These are phyloP conservation scores for Pogonocherus hispidulus DNA, from an alignment of 2,888 invertebrate species.

Conservation along the genomic window DNA sequence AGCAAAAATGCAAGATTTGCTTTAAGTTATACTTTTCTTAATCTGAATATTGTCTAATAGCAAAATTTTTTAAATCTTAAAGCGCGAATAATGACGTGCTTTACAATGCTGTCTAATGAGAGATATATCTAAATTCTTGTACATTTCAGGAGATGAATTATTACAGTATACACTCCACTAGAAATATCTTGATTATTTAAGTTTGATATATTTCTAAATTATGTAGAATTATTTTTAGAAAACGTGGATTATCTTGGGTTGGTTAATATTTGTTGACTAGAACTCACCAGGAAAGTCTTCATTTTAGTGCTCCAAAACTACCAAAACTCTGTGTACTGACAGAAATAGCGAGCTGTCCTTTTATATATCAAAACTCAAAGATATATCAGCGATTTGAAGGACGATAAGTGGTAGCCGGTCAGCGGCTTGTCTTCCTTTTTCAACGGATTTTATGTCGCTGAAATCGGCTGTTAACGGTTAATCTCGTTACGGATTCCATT, in stretches of 20 bases:
- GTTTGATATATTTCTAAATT: background rate
- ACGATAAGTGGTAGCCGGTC: slow-evolving; percentile 12
- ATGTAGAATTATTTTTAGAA: background rate
- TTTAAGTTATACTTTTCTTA: too few relatives aligned
- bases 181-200: too few relatives aligned
- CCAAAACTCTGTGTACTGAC: slow-evolving; percentile 19
- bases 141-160: too few relatives aligned
- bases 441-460: background rate
- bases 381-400: slow-evolving; percentile 21
- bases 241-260: background rate
- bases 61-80: too few relatives aligned
- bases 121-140: too few relatives aligned
- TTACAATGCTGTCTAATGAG: too few relatives aligned
- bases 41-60: too few relatives aligned
- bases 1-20: too few relatives aligned
- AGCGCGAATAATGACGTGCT: too few relatives aligned
- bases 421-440: slow-evolving; percentile 20
- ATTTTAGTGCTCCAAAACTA: slow-evolving; percentile 20
- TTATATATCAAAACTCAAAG: slow-evolving; percentile 31
- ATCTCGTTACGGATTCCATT: too few relatives aligned
- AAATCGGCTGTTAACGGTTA: too few relatives aligned
- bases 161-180: too few relatives aligned
- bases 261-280: background rate
- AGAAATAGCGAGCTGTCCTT: slow-evolving; percentile 13
- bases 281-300: slow-evolving; percentile 25